These are phyloP conservation scores for Rhorus exstirpatorius DNA, from an alignment of 2,888 invertebrate genomes.

Conservation along the genomic window DNA sequence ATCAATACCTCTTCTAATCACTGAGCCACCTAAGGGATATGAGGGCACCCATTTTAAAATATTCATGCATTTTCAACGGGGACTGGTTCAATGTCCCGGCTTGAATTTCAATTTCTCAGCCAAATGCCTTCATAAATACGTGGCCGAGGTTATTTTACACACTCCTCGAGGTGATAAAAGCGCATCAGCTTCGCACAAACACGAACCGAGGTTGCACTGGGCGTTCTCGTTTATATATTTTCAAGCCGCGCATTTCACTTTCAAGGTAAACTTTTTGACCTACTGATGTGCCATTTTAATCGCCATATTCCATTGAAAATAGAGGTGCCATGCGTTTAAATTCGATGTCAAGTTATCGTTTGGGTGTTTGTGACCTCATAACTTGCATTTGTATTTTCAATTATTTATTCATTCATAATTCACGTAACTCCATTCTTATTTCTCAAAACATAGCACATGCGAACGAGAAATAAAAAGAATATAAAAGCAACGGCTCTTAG, in stretches of 20 bases:
- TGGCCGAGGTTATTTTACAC: constrained; percentile 67
- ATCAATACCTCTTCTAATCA: constrained; percentile 67
- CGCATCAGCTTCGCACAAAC: constrained; percentile 54
- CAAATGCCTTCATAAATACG: constrained; percentile 76
- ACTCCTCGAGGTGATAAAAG: constrained; percentile 48
- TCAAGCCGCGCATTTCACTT: constrained; percentile 25
- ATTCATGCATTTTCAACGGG: constrained; percentile 72
- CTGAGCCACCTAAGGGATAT: constrained; percentile 22
- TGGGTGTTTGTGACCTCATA: too few relatives aligned
- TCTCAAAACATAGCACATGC: too few relatives aligned
- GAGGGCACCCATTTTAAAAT: constrained; percentile 71
- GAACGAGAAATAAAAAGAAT: too few relatives aligned
- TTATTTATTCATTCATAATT: too few relatives aligned
- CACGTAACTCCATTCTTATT: too few relatives aligned
- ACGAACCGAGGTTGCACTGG: constrained; percentile 28
- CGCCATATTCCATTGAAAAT: too few relatives aligned
- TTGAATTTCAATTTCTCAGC: constrained; percentile 76
- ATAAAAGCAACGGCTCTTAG: too few relatives aligned
- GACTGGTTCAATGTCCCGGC: constrained; percentile 71
- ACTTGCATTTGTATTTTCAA: too few relatives aligned
- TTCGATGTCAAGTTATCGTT: too few relatives aligned
- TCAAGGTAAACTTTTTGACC: too few relatives aligned
- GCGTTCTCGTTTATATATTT: constrained; percentile 54
- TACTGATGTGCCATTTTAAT: too few relatives aligned
- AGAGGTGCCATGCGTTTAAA: too few relatives aligned